Conservation (phyloP, 2,113 vertebrate species). For the Paradoxurus hermaphroditus region DNA sequence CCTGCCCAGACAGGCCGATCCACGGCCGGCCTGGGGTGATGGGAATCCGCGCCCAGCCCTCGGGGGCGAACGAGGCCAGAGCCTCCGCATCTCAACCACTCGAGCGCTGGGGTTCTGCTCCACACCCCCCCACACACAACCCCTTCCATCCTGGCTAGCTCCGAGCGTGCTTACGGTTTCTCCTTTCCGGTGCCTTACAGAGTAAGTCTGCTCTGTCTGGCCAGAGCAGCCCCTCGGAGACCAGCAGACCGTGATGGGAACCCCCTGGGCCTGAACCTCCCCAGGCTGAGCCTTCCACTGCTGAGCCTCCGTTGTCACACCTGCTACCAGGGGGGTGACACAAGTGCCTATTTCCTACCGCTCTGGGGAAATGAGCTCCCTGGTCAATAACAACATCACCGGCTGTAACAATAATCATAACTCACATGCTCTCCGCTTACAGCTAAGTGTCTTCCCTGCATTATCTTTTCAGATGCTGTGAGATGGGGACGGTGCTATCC, state of each 20-base stretch:
- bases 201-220: background rate
- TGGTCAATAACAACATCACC: background rate
- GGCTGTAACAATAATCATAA: background rate
- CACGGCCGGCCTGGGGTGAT: background rate
- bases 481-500: background rate
- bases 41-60: background rate
- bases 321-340: background rate
- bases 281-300: background rate
- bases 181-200: background rate
- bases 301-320: background rate
- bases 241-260: background rate
- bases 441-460: background rate
- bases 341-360: background rate
- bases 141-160: background rate
- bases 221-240: background rate
- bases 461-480: background rate
- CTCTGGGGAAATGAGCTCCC: background rate
- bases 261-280: background rate
- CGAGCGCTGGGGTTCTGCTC: background rate
- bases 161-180: background rate
- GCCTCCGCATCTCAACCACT: background rate
- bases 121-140: background rate
- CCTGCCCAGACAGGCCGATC: constrained; percentile 51
- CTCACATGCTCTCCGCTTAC: background rate
- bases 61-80: background rate